Conservation (phyloP, 2,797 vertebrate genomes). For the Takifugu ocellatus region DNA sequence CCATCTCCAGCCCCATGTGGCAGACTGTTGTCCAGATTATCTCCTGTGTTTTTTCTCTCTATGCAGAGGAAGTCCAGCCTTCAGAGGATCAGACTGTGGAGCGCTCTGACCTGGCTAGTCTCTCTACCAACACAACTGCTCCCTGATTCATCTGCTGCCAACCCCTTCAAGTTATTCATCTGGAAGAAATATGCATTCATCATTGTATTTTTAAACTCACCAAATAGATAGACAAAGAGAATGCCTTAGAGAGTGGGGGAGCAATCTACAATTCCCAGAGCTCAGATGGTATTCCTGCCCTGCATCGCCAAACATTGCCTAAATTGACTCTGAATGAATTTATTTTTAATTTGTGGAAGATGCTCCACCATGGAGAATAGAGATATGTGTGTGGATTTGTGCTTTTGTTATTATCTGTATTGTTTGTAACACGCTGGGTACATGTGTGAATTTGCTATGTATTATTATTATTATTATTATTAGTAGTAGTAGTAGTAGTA, state of each 20-base stretch:
- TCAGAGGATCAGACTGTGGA: conserved; percentile 63
- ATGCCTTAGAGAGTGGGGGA: conserved; percentile 74
- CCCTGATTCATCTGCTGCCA: conserved; percentile 78
- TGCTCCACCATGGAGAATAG: conserved; percentile 65
- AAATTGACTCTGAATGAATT: conserved; percentile 83
- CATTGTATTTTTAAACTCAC: conserved; percentile 86
- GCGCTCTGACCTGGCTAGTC: conserved; percentile 68
- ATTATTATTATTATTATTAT: too few species aligned
- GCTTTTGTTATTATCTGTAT: conserved; percentile 13
- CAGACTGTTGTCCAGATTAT: conserved; percentile 65
- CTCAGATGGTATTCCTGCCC: conserved; percentile 77
- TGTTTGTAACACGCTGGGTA: conserved; percentile 12
- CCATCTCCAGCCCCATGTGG: conserved; percentile 38
- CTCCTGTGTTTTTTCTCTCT: conserved; percentile 16
- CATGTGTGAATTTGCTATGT: too few species aligned
- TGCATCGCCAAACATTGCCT: conserved; percentile 77
- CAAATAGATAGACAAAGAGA: conserved; percentile 82
- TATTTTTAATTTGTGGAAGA: conserved; percentile 80
- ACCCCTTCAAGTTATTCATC: conserved; percentile 81
- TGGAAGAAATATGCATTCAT: conserved; percentile 82
- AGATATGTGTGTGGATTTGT: conserved; percentile 21
- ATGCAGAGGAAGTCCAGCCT: conserved; percentile 60
- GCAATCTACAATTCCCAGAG: conserved; percentile 77
- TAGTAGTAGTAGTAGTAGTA: too few species aligned
- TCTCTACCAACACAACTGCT: conserved; percentile 67